Conservation (phyloP, 2,113 vertebrate genomes). For the Eidolon helvum region DNA sequence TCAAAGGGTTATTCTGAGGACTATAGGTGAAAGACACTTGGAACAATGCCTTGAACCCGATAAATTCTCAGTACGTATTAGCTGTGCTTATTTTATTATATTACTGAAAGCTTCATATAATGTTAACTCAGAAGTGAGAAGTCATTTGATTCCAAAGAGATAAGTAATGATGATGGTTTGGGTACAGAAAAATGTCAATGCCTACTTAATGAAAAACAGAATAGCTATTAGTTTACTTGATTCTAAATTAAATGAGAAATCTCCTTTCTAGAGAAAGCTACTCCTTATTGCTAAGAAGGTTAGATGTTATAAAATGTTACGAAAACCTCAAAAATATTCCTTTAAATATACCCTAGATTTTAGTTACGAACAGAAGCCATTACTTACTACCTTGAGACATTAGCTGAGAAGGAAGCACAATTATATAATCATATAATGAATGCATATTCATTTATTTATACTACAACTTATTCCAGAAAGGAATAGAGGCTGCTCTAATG, state of each 20-base stretch:
- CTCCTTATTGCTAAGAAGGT: background rate
- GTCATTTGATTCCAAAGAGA: background rate
- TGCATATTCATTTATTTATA: constrained; percentile 70
- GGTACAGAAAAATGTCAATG: constrained; percentile 22
- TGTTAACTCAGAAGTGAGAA: constrained; percentile 38
- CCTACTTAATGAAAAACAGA: constrained; percentile 23
- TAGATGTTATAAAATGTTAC: background rate
- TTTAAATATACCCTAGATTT: background rate
- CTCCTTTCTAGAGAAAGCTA: background rate
- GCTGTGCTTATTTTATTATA: background rate
- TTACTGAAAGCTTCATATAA: background rate
- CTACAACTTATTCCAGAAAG: constrained; percentile 49
- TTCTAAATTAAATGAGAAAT: constrained; percentile 41
- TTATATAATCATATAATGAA: constrained; percentile 73
- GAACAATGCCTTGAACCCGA: background rate
- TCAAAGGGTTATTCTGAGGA: background rate
- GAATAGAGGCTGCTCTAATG: constrained; percentile 18
- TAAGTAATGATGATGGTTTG: background rate
- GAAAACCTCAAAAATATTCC: background rate
- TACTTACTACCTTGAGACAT: constrained; percentile 62
- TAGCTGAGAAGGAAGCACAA: constrained; percentile 55
- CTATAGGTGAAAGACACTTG: background rate
- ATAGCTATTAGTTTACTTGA: background rate
- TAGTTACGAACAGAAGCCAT: constrained; percentile 41
- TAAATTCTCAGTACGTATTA: background rate